These are phyloP conservation scores for Drosophila kohkoa DNA, from an alignment of 1,140 invertebrate genomes.

Conservation along the genomic window DNA sequence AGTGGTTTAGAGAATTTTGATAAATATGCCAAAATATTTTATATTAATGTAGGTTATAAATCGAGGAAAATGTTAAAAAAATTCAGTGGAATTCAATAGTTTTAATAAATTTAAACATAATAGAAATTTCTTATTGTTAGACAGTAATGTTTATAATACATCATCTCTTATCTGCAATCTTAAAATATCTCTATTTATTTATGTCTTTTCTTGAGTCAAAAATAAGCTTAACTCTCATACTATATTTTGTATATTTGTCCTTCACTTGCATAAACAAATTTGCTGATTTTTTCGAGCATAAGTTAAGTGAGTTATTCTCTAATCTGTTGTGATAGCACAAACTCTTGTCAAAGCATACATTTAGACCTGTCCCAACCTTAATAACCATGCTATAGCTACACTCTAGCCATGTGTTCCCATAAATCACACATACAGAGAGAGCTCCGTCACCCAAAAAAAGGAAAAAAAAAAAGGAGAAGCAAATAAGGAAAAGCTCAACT, in stretches of 20 bases:
- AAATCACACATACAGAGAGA: conserved; percentile 52
- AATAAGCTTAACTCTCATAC: neutral
- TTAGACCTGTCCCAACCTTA: conserved; percentile 56
- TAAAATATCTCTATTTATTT: neutral
- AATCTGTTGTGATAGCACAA: conserved; percentile 36
- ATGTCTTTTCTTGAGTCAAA: neutral
- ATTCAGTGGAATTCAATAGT: no score
- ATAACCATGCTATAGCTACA: conserved; percentile 16
- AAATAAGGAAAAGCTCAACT: conserved; percentile 34
- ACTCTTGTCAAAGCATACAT: conserved; percentile 26
- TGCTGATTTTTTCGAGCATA: conserved; percentile 20
- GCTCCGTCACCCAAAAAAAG: neutral
- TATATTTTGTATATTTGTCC: neutral
- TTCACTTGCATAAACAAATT: conserved; percentile 16
- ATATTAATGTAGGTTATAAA: neutral
- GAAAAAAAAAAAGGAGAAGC: conserved; percentile 5
- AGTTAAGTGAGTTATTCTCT: conserved; percentile 38
- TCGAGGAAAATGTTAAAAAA: neutral
- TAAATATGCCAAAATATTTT: conserved; percentile 3
- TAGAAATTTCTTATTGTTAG: no score
- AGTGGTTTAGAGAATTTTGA: neutral
- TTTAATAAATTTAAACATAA: no score
- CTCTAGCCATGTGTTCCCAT: conserved; percentile 50
- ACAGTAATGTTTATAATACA: no score
- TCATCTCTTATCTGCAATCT: no score